Base-by-base conservation (phyloP, 2,888 invertebrate species). In the Drosophila stalkeri region DNA sequence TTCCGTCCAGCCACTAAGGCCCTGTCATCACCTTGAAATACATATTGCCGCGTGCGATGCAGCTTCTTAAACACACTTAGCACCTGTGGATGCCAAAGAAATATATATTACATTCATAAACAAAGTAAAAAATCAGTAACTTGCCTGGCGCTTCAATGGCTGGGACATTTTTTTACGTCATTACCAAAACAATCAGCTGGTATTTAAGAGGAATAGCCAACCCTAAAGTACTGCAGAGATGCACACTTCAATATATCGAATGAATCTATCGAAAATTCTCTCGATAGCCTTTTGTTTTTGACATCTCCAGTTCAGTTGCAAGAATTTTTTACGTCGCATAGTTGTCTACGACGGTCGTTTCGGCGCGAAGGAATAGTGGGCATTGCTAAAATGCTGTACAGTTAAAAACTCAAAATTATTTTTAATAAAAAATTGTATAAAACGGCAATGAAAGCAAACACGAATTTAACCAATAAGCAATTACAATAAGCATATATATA, bases 61-160 rank as follows among this genome's bases (percentile, higher is more conserved):
- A 97, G 93, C 65, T 94, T 94, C 92, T 97, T 97, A 80, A 96
- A 97, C 67, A 94, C 94, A 78, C 93, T 93, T 59, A 97, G 92
- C 6, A 96, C 96, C 96, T 92, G 37, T 0, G 14, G 56, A 8
- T 20, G 33, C 3, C n/a, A 64, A 47, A 12, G 0, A 3, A 43
- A 2, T 1, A 7, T 31, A n/a, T 47, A 27, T 63, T 46, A 27
- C 35, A 41, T n/a, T 41, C 35, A 49, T 64, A 56, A 64, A 54
- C 59, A 31, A 20, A 16, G 5, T 4, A 64, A 16, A 14, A 66
- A 59, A 18, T 4, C 6, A 51, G n/a, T 54, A 57, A 64, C 59
- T 76, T 82, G 82, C 91, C 84, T 91, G 85, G 51, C 86, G 80
- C 64, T 82, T 86, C 51, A 89, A 23, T 9, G 55, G 70, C 73